Conservation (phyloP, 2,113 vertebrate genomes). For the Cyrtonyx montezumae region DNA sequence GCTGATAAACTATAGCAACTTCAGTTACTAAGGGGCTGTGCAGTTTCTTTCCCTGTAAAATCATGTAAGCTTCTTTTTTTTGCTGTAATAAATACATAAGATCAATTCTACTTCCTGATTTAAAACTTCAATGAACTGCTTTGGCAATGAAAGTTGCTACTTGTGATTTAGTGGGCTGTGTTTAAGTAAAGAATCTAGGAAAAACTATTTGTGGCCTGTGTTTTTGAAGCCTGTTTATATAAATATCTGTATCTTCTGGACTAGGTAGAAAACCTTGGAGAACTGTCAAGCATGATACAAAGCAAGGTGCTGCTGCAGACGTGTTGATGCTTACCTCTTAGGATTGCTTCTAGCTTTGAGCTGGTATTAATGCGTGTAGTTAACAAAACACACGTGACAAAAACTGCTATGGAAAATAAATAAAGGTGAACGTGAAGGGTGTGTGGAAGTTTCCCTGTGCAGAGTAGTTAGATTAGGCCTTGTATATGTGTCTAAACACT, state of each 20-base stretch:
- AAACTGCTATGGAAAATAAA: not conserved
- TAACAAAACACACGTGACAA: not conserved
- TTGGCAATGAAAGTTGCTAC: not conserved
- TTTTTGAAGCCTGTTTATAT: not conserved
- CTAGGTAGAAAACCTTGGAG: not conserved
- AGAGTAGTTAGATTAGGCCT: not conserved
- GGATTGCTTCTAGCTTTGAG: not conserved
- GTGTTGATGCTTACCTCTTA: not conserved
- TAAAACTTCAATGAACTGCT: constrained; percentile 8
- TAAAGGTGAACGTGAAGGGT: not conserved
- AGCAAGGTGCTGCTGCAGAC: not conserved
- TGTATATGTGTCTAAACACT: not conserved
- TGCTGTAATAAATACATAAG: not conserved
- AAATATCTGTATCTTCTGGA: not conserved
- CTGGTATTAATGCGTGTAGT: not conserved
- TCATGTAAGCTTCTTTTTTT: not conserved
- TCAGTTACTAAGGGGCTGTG: not conserved
- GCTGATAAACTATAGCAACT: not conserved
- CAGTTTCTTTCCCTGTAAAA: not conserved
- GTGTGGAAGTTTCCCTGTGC: not conserved
- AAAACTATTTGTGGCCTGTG: not conserved
- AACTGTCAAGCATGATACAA: not conserved
- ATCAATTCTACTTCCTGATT: not conserved
- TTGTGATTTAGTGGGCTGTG: not conserved
- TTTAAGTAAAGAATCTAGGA: not conserved